A percentile compares a stretch with the other conserved stretches of the same genome.
phyloP scores from a whole-genome alignment of 2,113 vertebrate genomes.

The Tetraodon nigroviridis region DNA sequence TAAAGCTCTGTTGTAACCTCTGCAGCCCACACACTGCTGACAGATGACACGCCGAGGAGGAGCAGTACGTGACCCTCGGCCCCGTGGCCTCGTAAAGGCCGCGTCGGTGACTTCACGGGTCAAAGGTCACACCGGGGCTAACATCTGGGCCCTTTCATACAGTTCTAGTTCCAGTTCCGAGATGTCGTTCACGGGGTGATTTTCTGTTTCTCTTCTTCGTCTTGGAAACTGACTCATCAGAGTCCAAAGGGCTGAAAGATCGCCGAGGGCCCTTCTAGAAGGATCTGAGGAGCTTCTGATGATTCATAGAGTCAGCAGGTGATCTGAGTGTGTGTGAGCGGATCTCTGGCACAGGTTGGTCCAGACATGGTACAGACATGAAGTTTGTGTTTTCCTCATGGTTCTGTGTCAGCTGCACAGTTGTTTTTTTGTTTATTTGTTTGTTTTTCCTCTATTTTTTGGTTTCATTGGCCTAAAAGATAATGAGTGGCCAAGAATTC shows the following conservation, averaged over 20 bases:
- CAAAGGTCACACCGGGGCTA: slow-evolving; percentile 37
- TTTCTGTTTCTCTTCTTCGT: slow-evolving; percentile 16
- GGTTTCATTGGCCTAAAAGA: no score
- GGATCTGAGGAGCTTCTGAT: slow-evolving; percentile 12
- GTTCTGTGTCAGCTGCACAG: no score
- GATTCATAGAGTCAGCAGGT: slow-evolving; percentile 14
- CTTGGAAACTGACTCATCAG: slow-evolving; percentile 48
- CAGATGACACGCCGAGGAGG: slow-evolving; percentile 4
- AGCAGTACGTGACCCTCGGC: slow-evolving; percentile 25
- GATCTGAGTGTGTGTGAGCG: slow-evolving; percentile 3
- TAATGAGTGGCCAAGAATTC: no score
- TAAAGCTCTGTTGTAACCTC: slow-evolving; percentile 39
- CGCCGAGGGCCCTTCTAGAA: slow-evolving; percentile 25
- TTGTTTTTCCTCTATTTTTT: no score
- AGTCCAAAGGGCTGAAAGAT: slow-evolving; percentile 56
- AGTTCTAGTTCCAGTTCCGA: slow-evolving; percentile 41
- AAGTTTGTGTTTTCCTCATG: no score
- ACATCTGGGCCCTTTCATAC: slow-evolving; percentile 24
- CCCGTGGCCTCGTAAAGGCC: not conserved
- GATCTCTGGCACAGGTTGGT: no score
- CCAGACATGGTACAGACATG: no score
- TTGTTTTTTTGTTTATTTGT: no score
- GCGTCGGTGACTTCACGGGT: slow-evolving; percentile 16
- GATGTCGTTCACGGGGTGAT: slow-evolving; percentile 25
- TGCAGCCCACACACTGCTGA: slow-evolving; percentile 38